phyloP scores from a whole-genome alignment of 2,888 invertebrate species.

The Actias luna region DNA sequence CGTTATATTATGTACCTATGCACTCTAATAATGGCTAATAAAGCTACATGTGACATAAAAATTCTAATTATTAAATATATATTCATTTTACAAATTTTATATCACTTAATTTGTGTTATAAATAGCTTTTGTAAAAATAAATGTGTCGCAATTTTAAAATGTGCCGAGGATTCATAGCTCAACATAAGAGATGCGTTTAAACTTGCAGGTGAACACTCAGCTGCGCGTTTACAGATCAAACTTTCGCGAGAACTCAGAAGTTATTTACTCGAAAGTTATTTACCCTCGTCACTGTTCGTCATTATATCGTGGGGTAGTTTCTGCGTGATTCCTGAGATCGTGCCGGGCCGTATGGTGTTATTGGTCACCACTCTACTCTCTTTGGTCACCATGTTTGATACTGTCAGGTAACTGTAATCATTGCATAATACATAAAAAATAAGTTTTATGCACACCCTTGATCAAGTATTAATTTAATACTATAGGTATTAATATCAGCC shows the following conservation, averaged over 20 bases:
- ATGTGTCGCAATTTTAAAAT: neutral
- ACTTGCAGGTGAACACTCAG: constrained; percentile 81
- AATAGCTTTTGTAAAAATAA: neutral
- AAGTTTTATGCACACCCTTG: too few species aligned
- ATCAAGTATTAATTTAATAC: too few species aligned
- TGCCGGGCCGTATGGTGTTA: constrained; percentile 84
- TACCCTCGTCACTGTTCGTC: constrained; percentile 84
- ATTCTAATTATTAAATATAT: neutral
- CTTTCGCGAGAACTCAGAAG: constrained; percentile 83
- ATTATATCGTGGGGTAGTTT: constrained; percentile 86
- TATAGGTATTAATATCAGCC: too few species aligned
- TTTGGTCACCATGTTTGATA: constrained; percentile 85
- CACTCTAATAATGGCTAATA: neutral
- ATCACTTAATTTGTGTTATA: neutral
- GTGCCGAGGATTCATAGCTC: neutral
- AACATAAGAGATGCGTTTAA: neutral
- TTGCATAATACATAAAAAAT: neutral
- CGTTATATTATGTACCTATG: neutral
- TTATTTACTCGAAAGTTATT: constrained; percentile 83
- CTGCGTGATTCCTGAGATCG: constrained; percentile 84
- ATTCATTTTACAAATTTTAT: neutral
- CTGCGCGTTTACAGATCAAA: constrained; percentile 82
- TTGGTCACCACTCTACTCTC: constrained; percentile 84
- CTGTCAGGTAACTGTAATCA: constrained; percentile 72
- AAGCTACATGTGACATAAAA: neutral